A percentile compares a stretch with the other conserved stretches of the same genome.
Evolutionary conservation across 2,888 invertebrate genomes (phyloP).

Genomic region (Esperia sulphurella): DNA sequence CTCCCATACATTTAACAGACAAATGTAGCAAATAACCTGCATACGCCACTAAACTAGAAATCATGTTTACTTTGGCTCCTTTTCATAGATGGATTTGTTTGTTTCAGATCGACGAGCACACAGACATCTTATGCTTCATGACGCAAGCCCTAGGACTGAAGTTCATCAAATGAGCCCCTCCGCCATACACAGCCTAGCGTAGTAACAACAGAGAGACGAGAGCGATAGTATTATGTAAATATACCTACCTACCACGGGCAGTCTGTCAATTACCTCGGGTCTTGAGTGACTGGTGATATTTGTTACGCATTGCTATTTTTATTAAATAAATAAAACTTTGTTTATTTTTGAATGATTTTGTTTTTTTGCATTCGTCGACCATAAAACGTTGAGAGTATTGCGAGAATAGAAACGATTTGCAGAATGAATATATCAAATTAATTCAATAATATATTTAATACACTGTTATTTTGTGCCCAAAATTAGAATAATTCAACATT

Average conservation of each 20-base stretch:
- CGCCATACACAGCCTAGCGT: conserved; percentile 24
- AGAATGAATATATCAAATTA: no score
- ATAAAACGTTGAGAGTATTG: no score
- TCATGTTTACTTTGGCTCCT: no score
- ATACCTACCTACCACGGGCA: conserved; percentile 51
- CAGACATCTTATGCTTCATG: conserved; percentile 93
- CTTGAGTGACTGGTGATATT: conserved; percentile 68
- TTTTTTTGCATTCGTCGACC: conserved; percentile 16
- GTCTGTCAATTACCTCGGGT: conserved; percentile 66
- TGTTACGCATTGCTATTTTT: conserved; percentile 70
- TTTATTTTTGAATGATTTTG: conserved; percentile 49
- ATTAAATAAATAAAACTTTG: conserved; percentile 65
- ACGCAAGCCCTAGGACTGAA: conserved; percentile 84
- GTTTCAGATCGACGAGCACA: conserved; percentile 93
- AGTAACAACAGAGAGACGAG: conserved; percentile 21
- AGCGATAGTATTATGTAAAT: conserved; percentile 69
- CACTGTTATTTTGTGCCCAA: no score
- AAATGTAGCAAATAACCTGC: no score
- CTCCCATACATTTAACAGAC: no score
- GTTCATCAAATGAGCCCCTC: conserved; percentile 63
- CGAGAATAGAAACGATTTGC: no score
- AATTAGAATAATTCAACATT: no score
- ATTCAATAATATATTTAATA: no score
- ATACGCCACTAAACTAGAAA: no score
- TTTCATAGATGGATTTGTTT: conserved; percentile 13